Percentiles rank a stretch among this genome's conserved stretches.
phyloP scores from a whole-genome alignment of 1,140 invertebrate species.

The Triops longicaudatus region DNA sequence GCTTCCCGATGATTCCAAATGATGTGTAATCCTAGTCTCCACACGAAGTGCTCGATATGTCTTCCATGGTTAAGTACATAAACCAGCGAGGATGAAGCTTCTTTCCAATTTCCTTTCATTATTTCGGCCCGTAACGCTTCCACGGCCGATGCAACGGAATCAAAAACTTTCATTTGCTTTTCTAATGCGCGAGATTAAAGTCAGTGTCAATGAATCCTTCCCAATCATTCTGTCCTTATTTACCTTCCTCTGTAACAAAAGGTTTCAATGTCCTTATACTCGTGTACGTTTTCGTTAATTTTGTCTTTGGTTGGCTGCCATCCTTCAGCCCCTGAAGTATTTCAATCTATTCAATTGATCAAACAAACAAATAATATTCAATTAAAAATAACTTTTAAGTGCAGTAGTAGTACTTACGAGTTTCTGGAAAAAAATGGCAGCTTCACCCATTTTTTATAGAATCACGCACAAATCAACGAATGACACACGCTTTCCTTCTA shows the following conservation, averaged over 20 bases:
- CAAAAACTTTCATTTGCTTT: background rate
- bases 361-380: background rate
- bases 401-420: background rate
- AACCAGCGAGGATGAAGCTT: background rate
- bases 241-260: background rate
- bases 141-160: background rate
- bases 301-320: background rate
- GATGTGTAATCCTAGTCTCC: background rate
- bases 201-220: too few species aligned
- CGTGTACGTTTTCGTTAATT: background rate
- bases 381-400: background rate
- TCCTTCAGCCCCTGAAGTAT: background rate
- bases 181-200: background rate
- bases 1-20: background rate
- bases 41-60: background rate
- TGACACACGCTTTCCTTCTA: background rate
- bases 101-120: conserved; percentile 8
- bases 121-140: background rate
- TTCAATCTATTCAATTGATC: background rate
- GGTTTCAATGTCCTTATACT: background rate
- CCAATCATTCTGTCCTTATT: background rate
- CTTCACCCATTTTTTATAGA: background rate
- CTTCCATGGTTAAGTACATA: background rate
- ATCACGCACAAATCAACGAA: background rate
- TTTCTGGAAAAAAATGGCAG: background rate